A percentile compares a stretch with the other conserved stretches of the same genome.
phyloP scores from a whole-genome alignment of 2,797 vertebrate species.

The Echiichthys vipera region DNA sequence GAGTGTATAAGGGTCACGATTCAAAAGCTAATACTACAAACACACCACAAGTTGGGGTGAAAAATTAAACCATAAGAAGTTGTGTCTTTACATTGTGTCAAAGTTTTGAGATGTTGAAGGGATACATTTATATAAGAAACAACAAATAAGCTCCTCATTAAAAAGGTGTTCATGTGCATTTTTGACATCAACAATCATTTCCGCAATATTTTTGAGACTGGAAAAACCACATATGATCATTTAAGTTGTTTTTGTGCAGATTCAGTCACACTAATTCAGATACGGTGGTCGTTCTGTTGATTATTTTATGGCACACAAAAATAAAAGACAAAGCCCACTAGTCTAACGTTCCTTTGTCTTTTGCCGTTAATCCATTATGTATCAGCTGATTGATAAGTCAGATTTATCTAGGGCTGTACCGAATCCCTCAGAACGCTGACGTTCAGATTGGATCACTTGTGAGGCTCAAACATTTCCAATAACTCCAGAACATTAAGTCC shows the following conservation, averaged over 20 bases:
- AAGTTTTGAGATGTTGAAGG: constrained; percentile 6
- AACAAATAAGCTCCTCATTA: constrained; percentile 22
- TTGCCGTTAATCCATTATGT: neutral
- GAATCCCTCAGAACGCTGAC: too few relatives aligned
- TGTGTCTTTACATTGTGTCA: constrained; percentile 4
- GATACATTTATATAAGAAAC: constrained; percentile 8
- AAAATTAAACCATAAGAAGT: neutral
- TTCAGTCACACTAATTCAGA: neutral
- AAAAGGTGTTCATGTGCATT: constrained; percentile 34
- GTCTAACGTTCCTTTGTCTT: neutral
- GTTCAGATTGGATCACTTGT: too few relatives aligned
- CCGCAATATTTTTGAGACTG: constrained; percentile 2
- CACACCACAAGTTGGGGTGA: neutral
- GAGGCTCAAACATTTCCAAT: too few relatives aligned
- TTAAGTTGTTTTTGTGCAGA: neutral
- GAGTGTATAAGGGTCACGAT: neutral
- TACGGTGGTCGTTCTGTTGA: neutral
- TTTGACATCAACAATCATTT: constrained; percentile 12
- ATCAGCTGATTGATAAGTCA: neutral
- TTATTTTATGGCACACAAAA: neutral
- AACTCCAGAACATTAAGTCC: too few relatives aligned
- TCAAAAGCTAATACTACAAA: constrained; percentile 8
- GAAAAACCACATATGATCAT: neutral
- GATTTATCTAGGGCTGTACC: too few relatives aligned
- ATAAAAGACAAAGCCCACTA: neutral